Evolutionary conservation across 2,797 vertebrate genomes (phyloP).

Genomic region (Leucoraja ocellata): DNA sequence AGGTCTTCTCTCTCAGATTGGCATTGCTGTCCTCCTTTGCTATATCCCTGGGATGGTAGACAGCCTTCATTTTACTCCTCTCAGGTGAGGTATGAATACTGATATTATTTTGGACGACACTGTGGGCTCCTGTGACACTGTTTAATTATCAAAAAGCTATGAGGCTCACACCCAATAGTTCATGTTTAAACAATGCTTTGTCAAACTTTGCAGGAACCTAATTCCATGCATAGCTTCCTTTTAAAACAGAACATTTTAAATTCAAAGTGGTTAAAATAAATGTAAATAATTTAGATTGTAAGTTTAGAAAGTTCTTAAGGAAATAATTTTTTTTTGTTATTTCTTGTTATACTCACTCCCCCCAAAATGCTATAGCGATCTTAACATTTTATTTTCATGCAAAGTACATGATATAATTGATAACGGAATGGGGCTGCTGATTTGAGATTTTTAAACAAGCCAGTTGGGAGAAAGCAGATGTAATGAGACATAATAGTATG

Average conservation of each 20-base stretch:
- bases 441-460: too few relatives aligned
- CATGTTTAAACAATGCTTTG: background rate
- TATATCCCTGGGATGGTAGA: constrained; percentile 56
- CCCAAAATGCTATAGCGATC: background rate
- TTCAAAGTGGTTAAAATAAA: background rate
- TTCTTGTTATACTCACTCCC: background rate
- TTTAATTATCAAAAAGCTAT: background rate
- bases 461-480: background rate
- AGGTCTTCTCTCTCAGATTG: constrained; percentile 61
- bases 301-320: background rate
- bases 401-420: background rate
- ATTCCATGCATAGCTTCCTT: background rate
- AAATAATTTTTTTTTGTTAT: background rate
- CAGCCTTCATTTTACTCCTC: constrained; percentile 57
- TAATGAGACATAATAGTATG: background rate
- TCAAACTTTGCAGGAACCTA: background rate
- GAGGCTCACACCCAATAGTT: background rate
- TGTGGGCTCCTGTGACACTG: background rate
- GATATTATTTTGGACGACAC: too few relatives aligned
- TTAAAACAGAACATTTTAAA: background rate
- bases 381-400: background rate
- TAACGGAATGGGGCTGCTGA: too few relatives aligned
- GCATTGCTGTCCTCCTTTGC: constrained; percentile 57
- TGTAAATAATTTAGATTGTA: background rate
- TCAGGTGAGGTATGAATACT: constrained; percentile 52